These are phyloP conservation scores for Drymodes brunneopygia DNA, from an alignment of 2,113 vertebrate genomes.

Conservation along the genomic window DNA sequence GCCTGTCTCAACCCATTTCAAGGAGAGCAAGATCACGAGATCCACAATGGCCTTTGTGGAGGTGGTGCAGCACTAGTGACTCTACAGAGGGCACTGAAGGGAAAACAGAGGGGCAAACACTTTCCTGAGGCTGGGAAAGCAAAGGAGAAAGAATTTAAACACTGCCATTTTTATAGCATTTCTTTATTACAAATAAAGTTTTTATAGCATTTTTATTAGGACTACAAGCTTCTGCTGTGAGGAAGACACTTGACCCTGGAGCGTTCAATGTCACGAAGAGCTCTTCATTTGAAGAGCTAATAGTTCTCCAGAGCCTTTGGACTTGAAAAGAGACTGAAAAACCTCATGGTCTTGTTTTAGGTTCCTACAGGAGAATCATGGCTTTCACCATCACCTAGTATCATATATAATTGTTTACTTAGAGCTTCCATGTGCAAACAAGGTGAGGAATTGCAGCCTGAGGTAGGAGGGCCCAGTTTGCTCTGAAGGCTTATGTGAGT, in stretches of 20 bases:
- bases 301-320: background rate
- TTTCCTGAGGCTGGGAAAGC: background rate
- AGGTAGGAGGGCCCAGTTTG: background rate
- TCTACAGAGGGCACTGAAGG: background rate
- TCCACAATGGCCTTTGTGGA: background rate
- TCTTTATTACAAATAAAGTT: background rate
- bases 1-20: fast-evolving
- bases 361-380: background rate
- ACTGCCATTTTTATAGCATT: background rate
- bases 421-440: background rate
- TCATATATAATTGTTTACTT: background rate
- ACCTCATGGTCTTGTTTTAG: background rate
- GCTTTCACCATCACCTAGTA: background rate
- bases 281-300: background rate
- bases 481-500: background rate
- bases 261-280: background rate
- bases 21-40: fast-evolving
- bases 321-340: background rate
- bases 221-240: background rate
- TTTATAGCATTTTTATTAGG: background rate
- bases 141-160: background rate
- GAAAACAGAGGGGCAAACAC: background rate
- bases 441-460: background rate
- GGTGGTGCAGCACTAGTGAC: background rate
- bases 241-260: background rate